Conservation (phyloP, 2,797 vertebrate species). For the Podarcis siculus region DNA sequence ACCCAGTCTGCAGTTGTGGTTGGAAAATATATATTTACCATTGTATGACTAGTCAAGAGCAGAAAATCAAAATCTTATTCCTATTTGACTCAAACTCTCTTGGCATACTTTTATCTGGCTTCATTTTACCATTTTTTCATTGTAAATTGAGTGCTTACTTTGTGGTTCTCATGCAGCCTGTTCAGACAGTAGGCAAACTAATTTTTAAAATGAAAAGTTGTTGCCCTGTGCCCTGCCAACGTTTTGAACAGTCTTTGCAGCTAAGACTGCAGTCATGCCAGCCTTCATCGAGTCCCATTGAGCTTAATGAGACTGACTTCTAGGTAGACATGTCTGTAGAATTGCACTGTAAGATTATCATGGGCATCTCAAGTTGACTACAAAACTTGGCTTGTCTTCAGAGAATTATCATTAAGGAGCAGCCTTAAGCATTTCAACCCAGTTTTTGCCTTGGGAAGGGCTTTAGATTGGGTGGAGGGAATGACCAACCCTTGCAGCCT, state of each 20-base stretch:
- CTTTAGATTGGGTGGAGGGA: not conserved
- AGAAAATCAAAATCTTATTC: conserved; percentile 56
- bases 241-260: not conserved
- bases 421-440: not conserved
- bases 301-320: not conserved
- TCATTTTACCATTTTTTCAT: not conserved
- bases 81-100: not conserved
- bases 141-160: not conserved
- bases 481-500: not conserved
- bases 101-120: not conserved
- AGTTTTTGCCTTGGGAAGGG: not conserved
- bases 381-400: not conserved
- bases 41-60: conserved; percentile 15
- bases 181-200: not conserved
- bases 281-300: not conserved
- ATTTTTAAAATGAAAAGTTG: not conserved
- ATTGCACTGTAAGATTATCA: not conserved
- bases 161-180: not conserved
- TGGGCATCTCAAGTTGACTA: not conserved
- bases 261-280: too few species aligned
- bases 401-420: not conserved
- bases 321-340: not conserved
- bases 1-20: not conserved
- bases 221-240: not conserved
- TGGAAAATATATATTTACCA: conserved; percentile 9